Percentiles rank a stretch among this genome's conserved stretches.
Evolutionary conservation across 2,113 vertebrate genomes (phyloP).

Genomic region (Athene cunicularia): DNA sequence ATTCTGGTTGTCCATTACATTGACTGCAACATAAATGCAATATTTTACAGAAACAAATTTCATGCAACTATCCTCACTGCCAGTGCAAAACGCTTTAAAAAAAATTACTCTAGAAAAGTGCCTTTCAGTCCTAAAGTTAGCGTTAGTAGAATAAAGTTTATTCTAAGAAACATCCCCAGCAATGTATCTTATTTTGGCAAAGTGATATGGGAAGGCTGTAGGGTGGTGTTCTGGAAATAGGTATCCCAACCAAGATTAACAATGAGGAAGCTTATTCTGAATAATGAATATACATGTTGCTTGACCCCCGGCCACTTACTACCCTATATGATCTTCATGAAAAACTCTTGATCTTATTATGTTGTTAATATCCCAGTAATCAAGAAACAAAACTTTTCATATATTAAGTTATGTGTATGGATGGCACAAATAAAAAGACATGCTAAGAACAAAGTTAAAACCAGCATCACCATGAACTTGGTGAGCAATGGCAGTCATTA

Average conservation of each 20-base stretch:
- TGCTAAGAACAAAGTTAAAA: background rate
- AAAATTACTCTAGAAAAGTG: background rate
- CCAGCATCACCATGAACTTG: background rate
- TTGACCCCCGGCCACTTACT: slow-evolving; percentile 14
- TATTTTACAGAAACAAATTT: background rate
- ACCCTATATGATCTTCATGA: background rate
- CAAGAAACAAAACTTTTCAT: background rate
- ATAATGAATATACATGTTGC: slow-evolving; percentile 61
- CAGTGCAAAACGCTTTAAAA: background rate
- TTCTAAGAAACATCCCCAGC: background rate
- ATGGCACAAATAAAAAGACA: background rate
- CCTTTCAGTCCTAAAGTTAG: slow-evolving; percentile 2
- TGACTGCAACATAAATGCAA: background rate
- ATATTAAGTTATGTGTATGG: background rate
- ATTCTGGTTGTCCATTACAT: background rate
- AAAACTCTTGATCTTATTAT: background rate
- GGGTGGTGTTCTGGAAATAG: slow-evolving; percentile 38
- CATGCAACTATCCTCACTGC: background rate
- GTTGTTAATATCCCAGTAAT: background rate
- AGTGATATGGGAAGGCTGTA: background rate
- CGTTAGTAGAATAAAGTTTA: slow-evolving; percentile 7
- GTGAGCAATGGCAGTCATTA: background rate
- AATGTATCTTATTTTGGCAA: background rate
- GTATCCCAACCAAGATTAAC: slow-evolving; percentile 29
- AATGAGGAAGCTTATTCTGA: slow-evolving; percentile 33